phyloP scores from a whole-genome alignment of 2,888 invertebrate genomes.

The Campaea margaritaria region DNA sequence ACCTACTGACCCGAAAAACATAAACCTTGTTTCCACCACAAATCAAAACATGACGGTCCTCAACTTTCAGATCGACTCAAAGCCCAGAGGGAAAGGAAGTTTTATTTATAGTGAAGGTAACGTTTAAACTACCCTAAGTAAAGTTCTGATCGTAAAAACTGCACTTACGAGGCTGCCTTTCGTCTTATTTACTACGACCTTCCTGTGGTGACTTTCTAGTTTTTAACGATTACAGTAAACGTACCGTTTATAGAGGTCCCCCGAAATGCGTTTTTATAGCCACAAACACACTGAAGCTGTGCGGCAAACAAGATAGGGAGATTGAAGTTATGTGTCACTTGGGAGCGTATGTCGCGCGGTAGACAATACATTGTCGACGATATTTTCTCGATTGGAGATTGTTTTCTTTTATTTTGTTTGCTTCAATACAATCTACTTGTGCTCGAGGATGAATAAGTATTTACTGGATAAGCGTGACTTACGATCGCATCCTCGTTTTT shows the following conservation, averaged over 20 bases:
- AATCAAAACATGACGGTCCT: slow-evolving; percentile 32
- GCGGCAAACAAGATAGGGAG: neutral
- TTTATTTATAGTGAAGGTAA: slow-evolving; percentile 33
- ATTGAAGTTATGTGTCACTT: neutral
- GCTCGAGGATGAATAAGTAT: too few relatives aligned
- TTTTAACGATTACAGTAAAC: slow-evolving; percentile 23
- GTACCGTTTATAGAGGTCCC: slow-evolving; percentile 1
- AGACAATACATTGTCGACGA: neutral
- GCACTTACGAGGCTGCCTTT: slow-evolving; percentile 36
- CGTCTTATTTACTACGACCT: slow-evolving; percentile 28
- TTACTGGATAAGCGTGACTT: too few relatives aligned
- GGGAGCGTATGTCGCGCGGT: neutral
- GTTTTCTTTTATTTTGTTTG: too few relatives aligned
- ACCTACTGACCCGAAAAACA: slow-evolving; percentile 29
- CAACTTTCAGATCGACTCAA: slow-evolving; percentile 27
- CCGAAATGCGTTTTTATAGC: neutral
- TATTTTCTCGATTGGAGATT: too few relatives aligned
- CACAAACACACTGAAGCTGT: neutral
- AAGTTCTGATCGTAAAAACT: slow-evolving; percentile 34
- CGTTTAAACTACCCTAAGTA: slow-evolving; percentile 32
- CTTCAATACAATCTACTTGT: too few relatives aligned
- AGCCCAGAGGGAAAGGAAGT: slow-evolving; percentile 32
- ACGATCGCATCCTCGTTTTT: too few relatives aligned
- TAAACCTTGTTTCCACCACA: slow-evolving; percentile 30
- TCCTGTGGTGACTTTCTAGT: slow-evolving; percentile 16